Conservation (phyloP, 2,888 invertebrate species). For the Apotomis turbidana region DNA sequence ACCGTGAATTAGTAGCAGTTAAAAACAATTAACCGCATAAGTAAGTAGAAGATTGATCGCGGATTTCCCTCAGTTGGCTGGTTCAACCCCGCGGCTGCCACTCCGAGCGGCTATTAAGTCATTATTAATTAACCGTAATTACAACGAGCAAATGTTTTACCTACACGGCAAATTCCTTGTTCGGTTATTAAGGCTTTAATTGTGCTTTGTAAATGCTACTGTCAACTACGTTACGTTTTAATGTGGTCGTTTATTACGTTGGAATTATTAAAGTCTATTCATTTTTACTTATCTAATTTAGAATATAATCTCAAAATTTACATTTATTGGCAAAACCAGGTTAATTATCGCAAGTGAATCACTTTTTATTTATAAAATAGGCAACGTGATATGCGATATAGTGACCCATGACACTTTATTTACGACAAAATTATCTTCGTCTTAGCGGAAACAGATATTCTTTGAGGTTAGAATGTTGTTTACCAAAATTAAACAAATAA, state of each 20-base stretch:
- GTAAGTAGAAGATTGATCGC: constrained; percentile 40
- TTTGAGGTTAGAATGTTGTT: too few relatives aligned
- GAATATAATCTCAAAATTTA: too few relatives aligned
- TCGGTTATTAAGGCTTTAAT: constrained; percentile 36
- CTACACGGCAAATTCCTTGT: constrained; percentile 36
- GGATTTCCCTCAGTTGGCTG: constrained; percentile 39
- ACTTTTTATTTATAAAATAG: too few relatives aligned
- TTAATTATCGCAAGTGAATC: too few relatives aligned
- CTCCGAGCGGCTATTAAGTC: constrained; percentile 42
- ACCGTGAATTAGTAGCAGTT: constrained; percentile 26
- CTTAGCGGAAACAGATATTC: too few relatives aligned
- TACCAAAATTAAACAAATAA: too few relatives aligned
- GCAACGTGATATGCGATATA: too few relatives aligned
- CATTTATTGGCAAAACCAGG: too few relatives aligned
- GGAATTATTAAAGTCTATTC: not conserved
- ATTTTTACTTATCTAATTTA: too few relatives aligned
- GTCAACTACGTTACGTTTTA: not conserved
- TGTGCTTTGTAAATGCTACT: constrained; percentile 17
- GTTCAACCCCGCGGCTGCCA: constrained; percentile 40
- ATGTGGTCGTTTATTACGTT: not conserved
- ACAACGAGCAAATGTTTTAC: constrained; percentile 36
- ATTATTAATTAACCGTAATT: constrained; percentile 43
- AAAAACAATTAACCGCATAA: constrained; percentile 39
- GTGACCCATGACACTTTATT: too few relatives aligned
- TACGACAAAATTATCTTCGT: too few relatives aligned